Percentiles rank a stretch among this genome's conserved stretches.
Evolutionary conservation across 2,888 invertebrate species (phyloP).

Genomic region (Nemapogon koenigi): DNA sequence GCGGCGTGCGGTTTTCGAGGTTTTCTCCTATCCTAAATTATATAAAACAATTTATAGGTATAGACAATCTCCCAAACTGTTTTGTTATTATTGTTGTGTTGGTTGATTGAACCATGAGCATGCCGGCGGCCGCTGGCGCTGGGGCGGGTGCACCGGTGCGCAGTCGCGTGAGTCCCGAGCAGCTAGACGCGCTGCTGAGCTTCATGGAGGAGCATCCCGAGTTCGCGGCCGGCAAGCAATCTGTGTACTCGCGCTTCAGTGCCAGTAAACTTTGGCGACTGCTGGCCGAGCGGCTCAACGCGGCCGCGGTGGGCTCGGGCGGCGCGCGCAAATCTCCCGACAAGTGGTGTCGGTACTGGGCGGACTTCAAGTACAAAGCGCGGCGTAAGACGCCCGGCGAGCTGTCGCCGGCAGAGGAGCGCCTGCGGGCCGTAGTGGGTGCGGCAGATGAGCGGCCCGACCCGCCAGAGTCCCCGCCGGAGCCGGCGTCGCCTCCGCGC

Average conservation of each 20-base stretch:
- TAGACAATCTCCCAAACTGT: too few species aligned
- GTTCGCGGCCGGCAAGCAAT: constrained; percentile 51
- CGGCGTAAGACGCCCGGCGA: constrained; percentile 51
- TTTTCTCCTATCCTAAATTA: too few species aligned
- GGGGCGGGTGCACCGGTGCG: constrained; percentile 30
- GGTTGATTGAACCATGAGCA: too few species aligned
- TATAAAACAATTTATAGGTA: too few species aligned
- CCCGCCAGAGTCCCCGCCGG: not conserved
- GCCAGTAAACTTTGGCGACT: constrained; percentile 52
- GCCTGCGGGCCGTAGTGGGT: constrained; percentile 23
- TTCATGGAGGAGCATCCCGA: constrained; percentile 60
- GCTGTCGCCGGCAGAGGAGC: constrained; percentile 42
- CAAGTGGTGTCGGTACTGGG: constrained; percentile 60
- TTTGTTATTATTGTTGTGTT: too few species aligned
- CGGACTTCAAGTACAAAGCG: constrained; percentile 52
- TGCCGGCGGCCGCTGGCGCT: too few species aligned
- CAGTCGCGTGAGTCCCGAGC: constrained; percentile 51
- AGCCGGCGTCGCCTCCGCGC: constrained; percentile 16
- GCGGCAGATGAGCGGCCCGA: not conserved
- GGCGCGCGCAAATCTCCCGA: constrained; percentile 53
- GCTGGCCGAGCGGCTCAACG: constrained; percentile 50
- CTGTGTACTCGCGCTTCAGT: constrained; percentile 51
- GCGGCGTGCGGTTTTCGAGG: too few species aligned
- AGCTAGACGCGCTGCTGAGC: constrained; percentile 42
- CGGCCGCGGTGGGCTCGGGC: constrained; percentile 41